A percentile compares a stretch with the other conserved stretches of the same genome.
phyloP scores from a whole-genome alignment of 2,113 vertebrate species.

The Mola mola region DNA sequence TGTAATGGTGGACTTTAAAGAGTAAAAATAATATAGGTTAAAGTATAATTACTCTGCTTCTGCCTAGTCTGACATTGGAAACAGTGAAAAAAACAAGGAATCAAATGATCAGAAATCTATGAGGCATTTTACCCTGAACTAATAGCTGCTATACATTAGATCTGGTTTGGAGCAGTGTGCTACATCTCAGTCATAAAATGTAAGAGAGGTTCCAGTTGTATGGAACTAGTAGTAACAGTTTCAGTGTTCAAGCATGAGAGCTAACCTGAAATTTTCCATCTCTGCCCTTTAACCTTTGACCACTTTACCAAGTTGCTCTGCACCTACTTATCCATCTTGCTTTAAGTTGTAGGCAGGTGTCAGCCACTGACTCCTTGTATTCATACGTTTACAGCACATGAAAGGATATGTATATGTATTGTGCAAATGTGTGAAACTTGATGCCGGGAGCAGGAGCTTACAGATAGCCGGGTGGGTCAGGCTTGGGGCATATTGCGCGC shows the following conservation, averaged over 20 bases:
- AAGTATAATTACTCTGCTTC: no score
- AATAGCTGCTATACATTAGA: no score
- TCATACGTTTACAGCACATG: conserved; percentile 7
- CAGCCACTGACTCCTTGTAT: neutral
- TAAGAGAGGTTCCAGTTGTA: neutral
- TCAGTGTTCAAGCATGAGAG: conserved; percentile 20
- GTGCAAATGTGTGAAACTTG: conserved; percentile 63
- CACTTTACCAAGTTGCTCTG: neutral
- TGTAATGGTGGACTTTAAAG: neutral
- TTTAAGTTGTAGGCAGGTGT: conserved; percentile 8
- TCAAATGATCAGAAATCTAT: no score
- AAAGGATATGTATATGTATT: conserved; percentile 1
- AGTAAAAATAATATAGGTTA: no score
- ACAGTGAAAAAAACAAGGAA: no score
- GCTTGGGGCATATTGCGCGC: conserved; percentile 29
- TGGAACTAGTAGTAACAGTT: conserved; percentile 24
- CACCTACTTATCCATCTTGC: neutral
- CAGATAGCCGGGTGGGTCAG: conserved; percentile 58
- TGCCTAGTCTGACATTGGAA: no score
- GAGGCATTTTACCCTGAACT: no score
- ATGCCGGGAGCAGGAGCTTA: conserved; percentile 64
- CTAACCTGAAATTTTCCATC: conserved; percentile 39
- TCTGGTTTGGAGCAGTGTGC: neutral
- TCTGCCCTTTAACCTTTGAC: conserved; percentile 39
- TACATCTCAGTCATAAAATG: neutral